A percentile compares a stretch with the other conserved stretches of the same genome.
Evolutionary conservation across 2,888 invertebrate genomes (phyloP).

Genomic region (Julus scanicus): DNA sequence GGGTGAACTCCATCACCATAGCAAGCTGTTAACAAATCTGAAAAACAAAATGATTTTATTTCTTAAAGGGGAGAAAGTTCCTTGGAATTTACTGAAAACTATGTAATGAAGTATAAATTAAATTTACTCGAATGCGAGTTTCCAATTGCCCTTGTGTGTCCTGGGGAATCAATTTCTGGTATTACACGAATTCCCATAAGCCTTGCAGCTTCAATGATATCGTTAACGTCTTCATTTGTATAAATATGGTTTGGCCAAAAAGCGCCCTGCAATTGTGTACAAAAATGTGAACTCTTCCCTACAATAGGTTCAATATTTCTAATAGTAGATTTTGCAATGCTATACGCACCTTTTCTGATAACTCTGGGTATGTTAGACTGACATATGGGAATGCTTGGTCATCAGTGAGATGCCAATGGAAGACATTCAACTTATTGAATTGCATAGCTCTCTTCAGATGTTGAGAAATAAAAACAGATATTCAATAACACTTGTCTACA

Average conservation of each 20-base stretch:
- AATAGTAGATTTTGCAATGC: neutral
- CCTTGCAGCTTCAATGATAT: slow-evolving; percentile 81
- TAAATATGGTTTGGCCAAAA: slow-evolving; percentile 76
- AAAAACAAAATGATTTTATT: slow-evolving; percentile 69
- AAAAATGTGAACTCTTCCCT: neutral
- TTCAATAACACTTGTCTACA: too few relatives aligned
- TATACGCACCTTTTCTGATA: slow-evolving; percentile 50
- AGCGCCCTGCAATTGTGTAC: slow-evolving; percentile 70
- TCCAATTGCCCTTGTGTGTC: slow-evolving; percentile 70
- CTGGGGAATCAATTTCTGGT: slow-evolving; percentile 93
- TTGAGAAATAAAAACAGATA: neutral
- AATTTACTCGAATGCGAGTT: slow-evolving; percentile 69
- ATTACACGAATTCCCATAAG: slow-evolving; percentile 84
- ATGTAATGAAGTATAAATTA: neutral
- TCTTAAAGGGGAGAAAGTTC: slow-evolving; percentile 72
- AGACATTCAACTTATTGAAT: slow-evolving; percentile 68
- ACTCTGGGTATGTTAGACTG: slow-evolving; percentile 62
- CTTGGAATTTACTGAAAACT: neutral
- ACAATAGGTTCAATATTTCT: neutral
- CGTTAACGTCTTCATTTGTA: slow-evolving; percentile 73
- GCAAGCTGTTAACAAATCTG: slow-evolving; percentile 60
- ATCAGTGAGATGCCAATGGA: slow-evolving; percentile 70
- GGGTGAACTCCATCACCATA: slow-evolving; percentile 59
- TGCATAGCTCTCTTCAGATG: slow-evolving; percentile 66
- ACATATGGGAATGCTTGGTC: slow-evolving; percentile 69